These are phyloP conservation scores for Margarornis squamiger DNA, from an alignment of 2,797 vertebrate species.

Conservation along the genomic window DNA sequence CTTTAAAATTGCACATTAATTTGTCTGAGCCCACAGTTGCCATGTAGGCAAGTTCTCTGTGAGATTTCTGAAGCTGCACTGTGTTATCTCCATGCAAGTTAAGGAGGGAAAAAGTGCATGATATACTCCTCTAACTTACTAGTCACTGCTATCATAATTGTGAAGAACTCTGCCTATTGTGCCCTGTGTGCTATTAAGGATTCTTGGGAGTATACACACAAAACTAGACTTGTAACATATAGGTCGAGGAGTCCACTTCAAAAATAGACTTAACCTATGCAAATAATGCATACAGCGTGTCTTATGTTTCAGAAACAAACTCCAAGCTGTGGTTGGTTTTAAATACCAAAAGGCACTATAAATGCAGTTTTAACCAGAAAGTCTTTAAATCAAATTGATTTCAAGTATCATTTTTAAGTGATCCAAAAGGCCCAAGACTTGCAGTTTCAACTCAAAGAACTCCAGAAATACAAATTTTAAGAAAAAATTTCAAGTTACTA, in stretches of 20 bases:
- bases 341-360: constrained; percentile 64
- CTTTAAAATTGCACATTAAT: background rate
- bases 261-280: constrained; percentile 30
- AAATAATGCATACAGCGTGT: constrained; percentile 40
- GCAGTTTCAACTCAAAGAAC: background rate
- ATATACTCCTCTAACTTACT: constrained; percentile 23
- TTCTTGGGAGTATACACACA: background rate
- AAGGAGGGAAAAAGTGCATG: constrained; percentile 43
- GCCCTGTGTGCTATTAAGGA: background rate
- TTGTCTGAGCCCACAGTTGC: background rate
- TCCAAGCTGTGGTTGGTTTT: constrained; percentile 14
- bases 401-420: constrained; percentile 4
- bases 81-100: constrained; percentile 10
- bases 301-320: constrained; percentile 31
- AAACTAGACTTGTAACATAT: background rate
- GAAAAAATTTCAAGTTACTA: background rate
- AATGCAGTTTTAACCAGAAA: constrained; percentile 6
- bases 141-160: background rate
- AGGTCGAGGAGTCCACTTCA: constrained; percentile 4
- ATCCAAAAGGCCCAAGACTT: background rate
- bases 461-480: background rate
- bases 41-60: background rate
- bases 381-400: background rate
- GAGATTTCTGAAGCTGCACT: background rate
- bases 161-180: background rate